Base-by-base conservation (phyloP, 2,113 vertebrate genomes). In the Turdus rufiventris region DNA sequence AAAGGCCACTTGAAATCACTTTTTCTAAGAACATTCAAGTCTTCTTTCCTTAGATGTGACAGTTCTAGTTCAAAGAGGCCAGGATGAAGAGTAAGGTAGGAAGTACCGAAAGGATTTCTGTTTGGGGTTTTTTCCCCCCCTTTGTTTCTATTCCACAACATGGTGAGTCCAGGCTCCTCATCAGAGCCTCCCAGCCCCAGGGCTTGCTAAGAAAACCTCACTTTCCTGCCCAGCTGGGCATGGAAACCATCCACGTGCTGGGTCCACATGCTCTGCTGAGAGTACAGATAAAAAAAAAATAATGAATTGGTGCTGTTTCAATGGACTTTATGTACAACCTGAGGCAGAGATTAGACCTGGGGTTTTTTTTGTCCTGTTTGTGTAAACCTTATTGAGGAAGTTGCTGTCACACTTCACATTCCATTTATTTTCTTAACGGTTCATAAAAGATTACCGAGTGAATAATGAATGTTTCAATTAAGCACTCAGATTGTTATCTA, bases 391-490 rank as follows among this genome's bases (percentile, higher is more conserved):
- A 80, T n/a, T 73, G 75, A 83, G 53, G 88, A 92, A 74, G 53
- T 75, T 78, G 50, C 91, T 81, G 92, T 84, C 91, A 57, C 65
- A 91, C 53, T 86, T 93, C 68, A 75, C 82, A 77, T 92, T 91
- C 56, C 68, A 89, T 94, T 92, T 94, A 78, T 87, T 95, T 94
- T 81, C 86, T 81, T 89, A 96, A 92, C 1, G 11, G 61, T 89
- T 94, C 80, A 81, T 78, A 74, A 60, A 85, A 77, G 82, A 91
- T 92, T 93, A 94, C 68, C 75, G 56, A 91, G 40, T 45, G 83
- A 86, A 91, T 71, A 92, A 95, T 80, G 82, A 88, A 86, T 65
- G 53, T 81, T 94, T 89, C 89, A 93, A 96, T 96, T 96, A 96
- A 96, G 45, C 43, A 77, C 80, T 74, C 40, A 81, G 91, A 92